Base-by-base conservation (phyloP, 2,888 invertebrate species). In the Nemoura dubitans region DNA sequence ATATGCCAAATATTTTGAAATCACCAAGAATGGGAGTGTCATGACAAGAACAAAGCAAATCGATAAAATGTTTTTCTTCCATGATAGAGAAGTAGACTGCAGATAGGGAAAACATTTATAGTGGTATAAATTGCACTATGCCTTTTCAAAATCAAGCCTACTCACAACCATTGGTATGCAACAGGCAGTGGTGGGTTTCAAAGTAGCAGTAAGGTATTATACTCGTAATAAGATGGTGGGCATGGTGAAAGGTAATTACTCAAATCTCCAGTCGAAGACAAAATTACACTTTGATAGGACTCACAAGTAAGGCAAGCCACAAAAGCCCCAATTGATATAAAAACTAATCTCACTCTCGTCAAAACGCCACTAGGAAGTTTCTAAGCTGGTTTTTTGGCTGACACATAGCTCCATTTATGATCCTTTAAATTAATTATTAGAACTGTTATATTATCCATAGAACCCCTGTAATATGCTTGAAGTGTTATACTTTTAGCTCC, bases 371-470 rank as follows among this genome's bases (percentile, higher is more conserved):
- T 21, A 21, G 59, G 59, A 59, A 10, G 21, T 59, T 29, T 81
- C n/a, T 84, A 84, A 27, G 27, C 76, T 7, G 29, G 28, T 83
- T 88, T 88, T 29, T 87, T 76, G 26, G 83, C 29, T 27, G 86
- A 86, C 0, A 76, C 87, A 83, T 36, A 86, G 27, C 87, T 87
- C 88, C 87, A 88, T 27, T 88, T 87, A 7, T 43, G 80, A 77
- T 88, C 87, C 86, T 81, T 42, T 29, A 88, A 87, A 30, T 88
- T 88, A 7, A 88, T 87, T 87, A 99, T 94, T 92, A 99, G 93
- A 87, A 98, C 98, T 80, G 98, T 98, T 87, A 99, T 98, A 92
- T 99, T 99, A 92, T 99, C 99, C 88, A 97, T 94, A 0, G 98
- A 98, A 80, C 98, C 98, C 89, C 97, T 94, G 90, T 97, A 96